phyloP scores from a whole-genome alignment of 1,140 invertebrate species.

The Drosophila jambulina region DNA sequence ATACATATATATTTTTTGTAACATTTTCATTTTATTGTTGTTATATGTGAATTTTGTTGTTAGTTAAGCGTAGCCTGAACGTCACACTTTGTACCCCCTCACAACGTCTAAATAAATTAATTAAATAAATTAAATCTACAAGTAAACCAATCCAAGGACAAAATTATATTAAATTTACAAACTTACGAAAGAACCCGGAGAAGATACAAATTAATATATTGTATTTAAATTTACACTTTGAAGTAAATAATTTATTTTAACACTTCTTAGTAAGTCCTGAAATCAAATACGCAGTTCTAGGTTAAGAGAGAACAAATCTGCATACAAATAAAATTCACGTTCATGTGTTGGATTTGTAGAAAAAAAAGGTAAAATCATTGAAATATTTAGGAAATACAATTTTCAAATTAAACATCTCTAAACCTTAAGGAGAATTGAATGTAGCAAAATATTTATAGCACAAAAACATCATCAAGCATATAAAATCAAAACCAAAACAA shows the following conservation, averaged over 20 bases:
- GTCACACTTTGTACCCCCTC: conserved; percentile 78
- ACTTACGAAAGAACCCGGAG: conserved; percentile 13
- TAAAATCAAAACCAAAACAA: conserved; percentile 44
- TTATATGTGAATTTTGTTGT: conserved; percentile 80
- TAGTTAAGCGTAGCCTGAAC: conserved; percentile 71
- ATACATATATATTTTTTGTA: conserved; percentile 64
- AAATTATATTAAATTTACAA: conserved; percentile 76
- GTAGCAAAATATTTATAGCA: conserved; percentile 44
- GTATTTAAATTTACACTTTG: conserved; percentile 56
- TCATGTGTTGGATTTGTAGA: conserved; percentile 44
- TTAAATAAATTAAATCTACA: conserved; percentile 76
- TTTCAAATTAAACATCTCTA: conserved; percentile 18
- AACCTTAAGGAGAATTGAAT: conserved; percentile 35
- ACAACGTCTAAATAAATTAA: conserved; percentile 70
- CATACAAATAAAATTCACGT: conserved; percentile 20
- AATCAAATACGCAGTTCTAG: conserved; percentile 38
- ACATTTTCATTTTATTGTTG: conserved; percentile 76
- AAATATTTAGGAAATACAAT: conserved; percentile 32
- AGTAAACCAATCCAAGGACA: conserved; percentile 62
- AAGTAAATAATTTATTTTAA: conserved; percentile 68
- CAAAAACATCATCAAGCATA: conserved; percentile 41
- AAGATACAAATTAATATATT: conserved; percentile 26
- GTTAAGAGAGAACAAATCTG: conserved; percentile 18
- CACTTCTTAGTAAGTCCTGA: conserved; percentile 40
- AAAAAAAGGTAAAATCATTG: not conserved